Conservation (phyloP, 2,113 vertebrate species). For the Narcine bancroftii region DNA sequence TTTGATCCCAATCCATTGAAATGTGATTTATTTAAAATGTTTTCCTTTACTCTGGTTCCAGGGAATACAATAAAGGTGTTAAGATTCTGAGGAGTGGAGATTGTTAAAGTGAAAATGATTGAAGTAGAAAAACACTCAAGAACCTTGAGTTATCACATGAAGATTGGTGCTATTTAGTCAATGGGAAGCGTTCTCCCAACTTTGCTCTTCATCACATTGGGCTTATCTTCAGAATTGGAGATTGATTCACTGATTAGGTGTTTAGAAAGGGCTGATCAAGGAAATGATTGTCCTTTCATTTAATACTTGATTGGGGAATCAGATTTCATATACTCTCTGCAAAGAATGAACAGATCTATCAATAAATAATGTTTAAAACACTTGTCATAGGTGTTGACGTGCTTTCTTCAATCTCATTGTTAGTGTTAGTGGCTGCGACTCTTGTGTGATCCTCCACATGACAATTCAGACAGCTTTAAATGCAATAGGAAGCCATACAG, state of each 20-base stretch:
- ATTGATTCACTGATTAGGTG: neutral
- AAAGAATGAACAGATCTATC: neutral
- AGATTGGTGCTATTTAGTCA: neutral
- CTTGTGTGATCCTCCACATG: neutral
- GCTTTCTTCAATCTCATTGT: neutral
- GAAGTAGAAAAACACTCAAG: neutral
- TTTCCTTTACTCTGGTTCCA: neutral
- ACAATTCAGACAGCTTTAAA: neutral
- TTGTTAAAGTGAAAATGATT: neutral
- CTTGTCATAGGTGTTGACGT: neutral
- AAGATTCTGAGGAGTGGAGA: neutral
- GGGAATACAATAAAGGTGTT: neutral
- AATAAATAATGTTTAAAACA: neutral
- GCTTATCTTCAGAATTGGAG: neutral
- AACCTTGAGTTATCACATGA: neutral
- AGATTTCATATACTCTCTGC: neutral
- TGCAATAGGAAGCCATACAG: too few species aligned
- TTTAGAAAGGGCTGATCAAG: neutral
- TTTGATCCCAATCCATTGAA: neutral
- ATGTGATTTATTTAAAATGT: neutral
- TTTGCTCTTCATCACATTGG: neutral
- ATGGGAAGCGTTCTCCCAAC: neutral
- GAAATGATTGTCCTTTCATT: neutral
- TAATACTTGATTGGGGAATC: neutral
- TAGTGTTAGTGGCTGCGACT: neutral